A percentile compares a stretch with the other conserved stretches of the same genome.
phyloP scores from a whole-genome alignment of 1,140 invertebrate genomes.

The Hyphantria cunea region DNA sequence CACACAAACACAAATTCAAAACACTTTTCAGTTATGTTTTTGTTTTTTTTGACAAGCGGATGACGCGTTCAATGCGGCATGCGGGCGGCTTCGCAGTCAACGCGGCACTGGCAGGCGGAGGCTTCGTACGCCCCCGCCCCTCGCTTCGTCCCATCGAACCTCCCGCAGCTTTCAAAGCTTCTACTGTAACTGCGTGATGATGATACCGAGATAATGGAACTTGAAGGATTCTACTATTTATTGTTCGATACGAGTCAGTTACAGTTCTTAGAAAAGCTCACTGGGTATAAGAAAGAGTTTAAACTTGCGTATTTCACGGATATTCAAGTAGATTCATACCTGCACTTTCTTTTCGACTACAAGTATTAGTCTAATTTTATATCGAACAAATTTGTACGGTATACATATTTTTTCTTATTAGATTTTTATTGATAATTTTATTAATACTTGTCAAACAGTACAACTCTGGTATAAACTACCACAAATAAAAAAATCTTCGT shows the following conservation, averaged over 20 bases:
- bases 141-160: slow-evolving; percentile 49
- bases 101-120: slow-evolving; percentile 75
- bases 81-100: slow-evolving; percentile 61
- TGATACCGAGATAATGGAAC: slow-evolving; percentile 76
- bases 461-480: too few relatives aligned
- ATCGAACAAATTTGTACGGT: too few relatives aligned
- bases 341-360: too few relatives aligned
- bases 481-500: background rate
- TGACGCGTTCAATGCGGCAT: slow-evolving; percentile 47
- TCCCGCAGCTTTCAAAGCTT: slow-evolving; percentile 68
- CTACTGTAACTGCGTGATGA: slow-evolving; percentile 68
- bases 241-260: slow-evolving; percentile 63
- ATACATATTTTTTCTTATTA: too few relatives aligned
- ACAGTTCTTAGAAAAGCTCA: slow-evolving; percentile 48
- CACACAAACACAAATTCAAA: slow-evolving; percentile 46
- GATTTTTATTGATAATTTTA: background rate
- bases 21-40: slow-evolving; percentile 65
- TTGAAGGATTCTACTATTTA: slow-evolving; percentile 77
- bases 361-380: too few relatives aligned
- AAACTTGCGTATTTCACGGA: too few relatives aligned
- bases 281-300: background rate
- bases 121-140: slow-evolving; percentile 66
- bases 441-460: background rate
- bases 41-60: slow-evolving; percentile 43
- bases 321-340: too few relatives aligned